These are phyloP conservation scores for Venturia canescens DNA, from an alignment of 1,140 invertebrate genomes.

Conservation along the genomic window DNA sequence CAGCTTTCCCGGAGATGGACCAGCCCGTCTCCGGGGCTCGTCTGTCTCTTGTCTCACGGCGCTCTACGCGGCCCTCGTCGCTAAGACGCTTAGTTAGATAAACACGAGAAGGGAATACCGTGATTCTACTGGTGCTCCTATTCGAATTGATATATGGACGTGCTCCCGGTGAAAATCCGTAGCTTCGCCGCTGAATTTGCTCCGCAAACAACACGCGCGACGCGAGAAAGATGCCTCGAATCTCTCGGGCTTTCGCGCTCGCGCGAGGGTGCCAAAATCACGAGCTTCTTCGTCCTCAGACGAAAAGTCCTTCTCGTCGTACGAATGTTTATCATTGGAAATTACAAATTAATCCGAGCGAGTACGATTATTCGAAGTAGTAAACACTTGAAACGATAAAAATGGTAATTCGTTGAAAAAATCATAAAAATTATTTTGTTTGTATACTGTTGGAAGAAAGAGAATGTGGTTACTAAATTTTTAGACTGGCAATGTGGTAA, in stretches of 20 bases:
- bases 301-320: neutral
- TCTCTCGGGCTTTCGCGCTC: neutral
- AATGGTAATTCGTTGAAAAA: too few relatives aligned
- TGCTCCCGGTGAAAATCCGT: slow-evolving; percentile 62
- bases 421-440: too few relatives aligned
- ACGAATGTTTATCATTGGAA: neutral
- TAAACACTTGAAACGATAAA: too few relatives aligned
- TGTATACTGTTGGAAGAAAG: too few relatives aligned
- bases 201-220: neutral
- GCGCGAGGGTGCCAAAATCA: neutral
- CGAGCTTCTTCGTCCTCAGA: neutral
- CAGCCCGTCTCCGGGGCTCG: neutral
- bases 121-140: neutral
- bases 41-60: neutral
- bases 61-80: slow-evolving; percentile 53
- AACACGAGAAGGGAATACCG: slow-evolving; percentile 55
- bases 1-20: neutral
- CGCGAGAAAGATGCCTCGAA: neutral
- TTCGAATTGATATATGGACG: slow-evolving; percentile 62
- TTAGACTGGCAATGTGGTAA: too few relatives aligned
- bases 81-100: slow-evolving; percentile 67
- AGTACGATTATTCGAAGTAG: too few relatives aligned
- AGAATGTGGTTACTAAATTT: too few relatives aligned
- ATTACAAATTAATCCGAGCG: neutral
- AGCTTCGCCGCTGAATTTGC: slow-evolving; percentile 61